phyloP scores from a whole-genome alignment of 1,140 invertebrate genomes.

The Zeugodacus cucurbitae region DNA sequence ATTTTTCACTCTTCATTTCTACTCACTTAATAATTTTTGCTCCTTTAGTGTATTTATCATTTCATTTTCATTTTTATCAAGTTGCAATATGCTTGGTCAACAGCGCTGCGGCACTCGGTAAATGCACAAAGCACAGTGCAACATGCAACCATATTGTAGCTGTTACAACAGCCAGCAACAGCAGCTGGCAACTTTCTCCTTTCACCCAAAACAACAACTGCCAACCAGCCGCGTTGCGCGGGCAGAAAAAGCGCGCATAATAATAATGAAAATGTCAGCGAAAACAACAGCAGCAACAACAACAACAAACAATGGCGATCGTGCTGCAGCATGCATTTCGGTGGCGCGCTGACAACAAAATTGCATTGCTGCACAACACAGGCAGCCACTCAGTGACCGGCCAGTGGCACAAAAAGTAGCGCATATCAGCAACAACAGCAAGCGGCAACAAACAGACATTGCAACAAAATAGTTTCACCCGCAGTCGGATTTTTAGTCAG shows the following conservation, averaged over 20 bases:
- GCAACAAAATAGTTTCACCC: not conserved
- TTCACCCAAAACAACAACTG: conserved; percentile 24
- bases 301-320: not conserved
- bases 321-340: not conserved
- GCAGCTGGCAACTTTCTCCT: conserved; percentile 38
- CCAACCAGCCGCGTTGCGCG: not conserved
- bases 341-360: conserved; percentile 16
- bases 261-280: conserved; percentile 33
- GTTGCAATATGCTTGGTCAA: not conserved
- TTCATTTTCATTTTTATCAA: not conserved
- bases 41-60: not conserved
- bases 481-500: conserved; percentile 23
- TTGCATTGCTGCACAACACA: not conserved
- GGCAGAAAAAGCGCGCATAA: not conserved
- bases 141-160: conserved; percentile 24
- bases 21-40: not conserved
- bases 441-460: not conserved
- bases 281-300: not conserved
- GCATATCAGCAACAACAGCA: not conserved
- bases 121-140: conserved; percentile 7
- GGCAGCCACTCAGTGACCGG: not conserved
- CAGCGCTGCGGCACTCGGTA: not conserved
- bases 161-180: not conserved
- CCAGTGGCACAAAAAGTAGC: not conserved
- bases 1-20: not conserved